Percentiles rank a stretch among this genome's conserved stretches.
These are phyloP conservation scores for Pammene aurita DNA, from an alignment of 2,888 invertebrate species.

Conservation along the genomic window DNA sequence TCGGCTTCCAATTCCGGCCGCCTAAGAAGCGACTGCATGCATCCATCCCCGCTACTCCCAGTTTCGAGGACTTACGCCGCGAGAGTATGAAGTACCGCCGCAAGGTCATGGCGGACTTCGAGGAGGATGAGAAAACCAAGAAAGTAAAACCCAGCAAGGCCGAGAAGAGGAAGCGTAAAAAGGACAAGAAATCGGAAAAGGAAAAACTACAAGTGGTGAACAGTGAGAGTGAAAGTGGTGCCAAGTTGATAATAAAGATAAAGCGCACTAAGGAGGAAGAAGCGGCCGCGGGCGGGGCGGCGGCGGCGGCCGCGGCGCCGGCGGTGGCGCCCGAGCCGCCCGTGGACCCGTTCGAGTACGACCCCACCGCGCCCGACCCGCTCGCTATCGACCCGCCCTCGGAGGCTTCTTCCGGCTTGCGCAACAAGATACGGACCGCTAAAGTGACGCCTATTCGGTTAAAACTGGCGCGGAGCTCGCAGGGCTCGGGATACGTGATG, in stretches of 20 bases:
- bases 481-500: conserved; percentile 88
- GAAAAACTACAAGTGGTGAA: conserved; percentile 79
- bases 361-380: conserved; percentile 75
- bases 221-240: conserved; percentile 84
- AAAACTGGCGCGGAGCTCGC: conserved; percentile 91
- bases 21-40: conserved; percentile 91
- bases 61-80: conserved; percentile 90
- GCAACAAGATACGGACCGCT: conserved; percentile 85
- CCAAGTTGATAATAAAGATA: conserved; percentile 91
- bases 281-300: conserved; percentile 48
- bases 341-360: conserved; percentile 76
- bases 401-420: conserved; percentile 71
- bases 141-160: conserved; percentile 71
- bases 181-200: conserved; percentile 83
- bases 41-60: conserved; percentile 83
- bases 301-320: conserved; percentile 63
- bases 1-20: conserved; percentile 84
- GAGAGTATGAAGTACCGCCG: conserved; percentile 94
- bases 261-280: conserved; percentile 80
- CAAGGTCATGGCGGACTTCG: conserved; percentile 92
- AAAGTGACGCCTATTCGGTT: conserved; percentile 91
- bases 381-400: conserved; percentile 73
- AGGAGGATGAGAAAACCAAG: conserved; percentile 85
- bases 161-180: conserved; percentile 76
- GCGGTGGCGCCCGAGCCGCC: conserved; percentile 61